Conservation (phyloP, 2,888 invertebrate species). For the Caenorhabditis panamensis region DNA sequence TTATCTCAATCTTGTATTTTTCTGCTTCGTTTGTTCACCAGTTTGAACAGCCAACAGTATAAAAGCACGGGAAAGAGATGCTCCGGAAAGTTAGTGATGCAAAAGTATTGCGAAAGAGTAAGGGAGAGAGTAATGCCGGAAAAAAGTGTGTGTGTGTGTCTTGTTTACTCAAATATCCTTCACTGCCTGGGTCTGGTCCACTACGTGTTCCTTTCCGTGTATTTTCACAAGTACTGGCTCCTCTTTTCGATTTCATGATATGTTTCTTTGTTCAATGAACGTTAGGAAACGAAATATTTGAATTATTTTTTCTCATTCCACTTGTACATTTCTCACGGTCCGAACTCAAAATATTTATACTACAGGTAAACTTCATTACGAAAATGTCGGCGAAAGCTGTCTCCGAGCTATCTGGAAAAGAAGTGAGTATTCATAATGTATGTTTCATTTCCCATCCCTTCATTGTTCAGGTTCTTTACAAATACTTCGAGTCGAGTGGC, state of each 20-base stretch:
- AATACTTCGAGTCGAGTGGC: slow-evolving; percentile 70
- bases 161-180: slow-evolving; percentile 45
- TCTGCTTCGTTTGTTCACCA: neutral
- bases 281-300: neutral
- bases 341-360: too few relatives aligned
- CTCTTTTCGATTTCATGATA: neutral
- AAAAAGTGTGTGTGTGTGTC: slow-evolving; percentile 18
- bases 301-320: too few relatives aligned
- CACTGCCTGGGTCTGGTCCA: slow-evolving; percentile 22
- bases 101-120: slow-evolving; percentile 32
- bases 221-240: neutral
- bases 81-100: slow-evolving; percentile 20
- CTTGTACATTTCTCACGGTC: too few relatives aligned
- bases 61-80: slow-evolving; percentile 1
- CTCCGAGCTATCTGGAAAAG: slow-evolving; percentile 79
- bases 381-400: slow-evolving; percentile 80
- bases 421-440: too few relatives aligned
- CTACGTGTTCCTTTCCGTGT: slow-evolving; percentile 7
- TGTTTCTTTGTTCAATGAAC: too few relatives aligned
- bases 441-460: too few relatives aligned
- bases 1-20: slow-evolving; percentile 3
- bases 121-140: slow-evolving; percentile 22
- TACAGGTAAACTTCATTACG: slow-evolving; percentile 17
- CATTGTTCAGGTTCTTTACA: slow-evolving; percentile 69
- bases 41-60: slow-evolving; percentile 6